A percentile compares a stretch with the other conserved stretches of the same genome.
Conservation (phyloP, 1,140 invertebrate species). For the Cyphomyrmex costatus region DNA sequence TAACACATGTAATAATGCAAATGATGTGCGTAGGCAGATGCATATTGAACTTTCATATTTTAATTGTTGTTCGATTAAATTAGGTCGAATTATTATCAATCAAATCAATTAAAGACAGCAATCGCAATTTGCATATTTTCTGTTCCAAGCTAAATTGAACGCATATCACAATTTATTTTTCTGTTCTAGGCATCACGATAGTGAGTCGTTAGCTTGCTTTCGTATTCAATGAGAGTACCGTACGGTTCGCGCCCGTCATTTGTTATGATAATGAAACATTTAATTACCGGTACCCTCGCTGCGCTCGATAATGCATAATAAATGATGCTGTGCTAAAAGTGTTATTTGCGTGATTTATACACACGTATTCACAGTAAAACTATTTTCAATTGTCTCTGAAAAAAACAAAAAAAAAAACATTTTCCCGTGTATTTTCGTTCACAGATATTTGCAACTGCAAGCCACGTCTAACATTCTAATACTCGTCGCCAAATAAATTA, state of each 20-base stretch:
- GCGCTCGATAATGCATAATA: slow-evolving; percentile 9
- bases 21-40: neutral
- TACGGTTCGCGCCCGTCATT: slow-evolving; percentile 52
- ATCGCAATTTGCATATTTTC: neutral
- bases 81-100: neutral
- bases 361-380: neutral
- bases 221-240: slow-evolving; percentile 41
- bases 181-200: slow-evolving; percentile 25
- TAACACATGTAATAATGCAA: neutral
- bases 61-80: slow-evolving; percentile 3
- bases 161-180: slow-evolving; percentile 39
- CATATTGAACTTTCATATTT: neutral
- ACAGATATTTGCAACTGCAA: neutral
- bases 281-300: slow-evolving; percentile 52
- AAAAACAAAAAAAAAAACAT: neutral
- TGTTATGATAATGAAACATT: slow-evolving; percentile 63
- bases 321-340: slow-evolving; percentile 24
- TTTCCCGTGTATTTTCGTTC: neutral
- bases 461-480: neutral
- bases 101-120: neutral
- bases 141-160: neutral
- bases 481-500: neutral
- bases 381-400: neutral
- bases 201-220: slow-evolving; percentile 12
- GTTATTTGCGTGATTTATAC: neutral